Percentiles rank a stretch among this genome's conserved stretches.
phyloP scores from a whole-genome alignment of 2,888 invertebrate genomes.

The Xanthia togata region DNA sequence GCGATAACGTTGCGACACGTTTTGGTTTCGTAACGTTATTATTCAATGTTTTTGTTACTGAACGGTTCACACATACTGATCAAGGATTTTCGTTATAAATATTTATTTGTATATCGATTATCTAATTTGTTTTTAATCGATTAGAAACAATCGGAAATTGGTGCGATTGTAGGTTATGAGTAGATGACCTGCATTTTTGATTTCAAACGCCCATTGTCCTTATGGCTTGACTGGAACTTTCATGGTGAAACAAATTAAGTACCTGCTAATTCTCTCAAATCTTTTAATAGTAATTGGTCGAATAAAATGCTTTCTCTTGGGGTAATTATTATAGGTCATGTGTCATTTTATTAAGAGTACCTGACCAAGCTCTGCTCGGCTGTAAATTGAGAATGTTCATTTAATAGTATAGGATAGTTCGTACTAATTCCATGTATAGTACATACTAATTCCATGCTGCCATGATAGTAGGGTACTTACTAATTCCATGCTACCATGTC shows the following conservation, averaged over 20 bases:
- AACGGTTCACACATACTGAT: slow-evolving; percentile 42
- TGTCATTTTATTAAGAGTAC: too few species aligned
- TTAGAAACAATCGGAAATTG: slow-evolving; percentile 58
- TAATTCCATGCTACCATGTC: too few species aligned
- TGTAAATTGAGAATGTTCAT: too few species aligned
- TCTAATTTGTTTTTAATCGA: slow-evolving; percentile 43
- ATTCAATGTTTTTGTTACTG: slow-evolving; percentile 47
- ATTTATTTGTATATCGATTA: slow-evolving; percentile 31
- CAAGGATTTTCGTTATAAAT: slow-evolving; percentile 54
- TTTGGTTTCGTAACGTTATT: slow-evolving; percentile 46
- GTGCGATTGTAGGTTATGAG: slow-evolving; percentile 25
- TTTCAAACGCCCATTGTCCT: slow-evolving; percentile 33
- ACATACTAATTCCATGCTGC: too few species aligned
- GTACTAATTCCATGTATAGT: too few species aligned
- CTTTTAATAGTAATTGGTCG: too few species aligned
- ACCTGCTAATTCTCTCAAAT: neutral
- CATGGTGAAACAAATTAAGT: neutral
- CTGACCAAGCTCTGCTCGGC: too few species aligned
- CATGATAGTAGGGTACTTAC: too few species aligned
- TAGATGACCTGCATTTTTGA: slow-evolving; percentile 19
- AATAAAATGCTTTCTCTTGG: neutral
- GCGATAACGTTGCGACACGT: slow-evolving; percentile 41
- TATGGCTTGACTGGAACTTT: neutral
- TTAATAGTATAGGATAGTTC: too few species aligned
- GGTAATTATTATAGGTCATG: neutral